Percentiles rank a stretch among this genome's conserved stretches.
Conservation (phyloP, 2,888 invertebrate genomes). For the Lydus trimaculatus region DNA sequence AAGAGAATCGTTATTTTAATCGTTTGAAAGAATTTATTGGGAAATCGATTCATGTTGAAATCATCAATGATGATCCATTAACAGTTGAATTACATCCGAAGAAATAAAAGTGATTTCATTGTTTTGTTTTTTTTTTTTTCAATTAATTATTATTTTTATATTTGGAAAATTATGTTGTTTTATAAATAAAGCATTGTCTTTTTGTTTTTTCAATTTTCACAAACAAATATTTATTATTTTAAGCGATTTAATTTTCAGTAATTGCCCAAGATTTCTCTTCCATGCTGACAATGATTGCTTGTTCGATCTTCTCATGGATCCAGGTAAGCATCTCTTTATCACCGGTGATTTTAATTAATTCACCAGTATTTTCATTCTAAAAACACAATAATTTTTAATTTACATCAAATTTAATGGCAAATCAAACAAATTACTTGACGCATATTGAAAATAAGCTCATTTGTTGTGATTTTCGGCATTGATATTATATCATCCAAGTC, state of each 20-base stretch:
- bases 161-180: not conserved
- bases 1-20: conserved; percentile 31
- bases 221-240: no score
- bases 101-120: not conserved
- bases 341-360: conserved; percentile 63
- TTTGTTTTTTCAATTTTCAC: not conserved
- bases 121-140: not conserved
- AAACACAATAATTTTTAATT: no score
- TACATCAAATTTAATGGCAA: no score
- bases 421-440: conserved; percentile 81
- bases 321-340: conserved; percentile 71
- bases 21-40: conserved; percentile 39
- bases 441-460: conserved; percentile 73
- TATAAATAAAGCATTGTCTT: not conserved
- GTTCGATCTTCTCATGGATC: conserved; percentile 78
- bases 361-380: conserved; percentile 48
- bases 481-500: conserved; percentile 76
- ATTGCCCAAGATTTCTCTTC: conserved; percentile 72
- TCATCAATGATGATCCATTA: conserved; percentile 43
- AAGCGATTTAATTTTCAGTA: conserved; percentile 34
- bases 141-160: not conserved
- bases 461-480: conserved; percentile 63
- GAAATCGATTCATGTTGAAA: conserved; percentile 37
- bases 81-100: conserved; percentile 43
- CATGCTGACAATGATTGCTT: conserved; percentile 75